Percentiles rank a stretch among this genome's conserved stretches.
phyloP scores from a whole-genome alignment of 1,140 invertebrate genomes.

The Kradibia gibbosae region DNA sequence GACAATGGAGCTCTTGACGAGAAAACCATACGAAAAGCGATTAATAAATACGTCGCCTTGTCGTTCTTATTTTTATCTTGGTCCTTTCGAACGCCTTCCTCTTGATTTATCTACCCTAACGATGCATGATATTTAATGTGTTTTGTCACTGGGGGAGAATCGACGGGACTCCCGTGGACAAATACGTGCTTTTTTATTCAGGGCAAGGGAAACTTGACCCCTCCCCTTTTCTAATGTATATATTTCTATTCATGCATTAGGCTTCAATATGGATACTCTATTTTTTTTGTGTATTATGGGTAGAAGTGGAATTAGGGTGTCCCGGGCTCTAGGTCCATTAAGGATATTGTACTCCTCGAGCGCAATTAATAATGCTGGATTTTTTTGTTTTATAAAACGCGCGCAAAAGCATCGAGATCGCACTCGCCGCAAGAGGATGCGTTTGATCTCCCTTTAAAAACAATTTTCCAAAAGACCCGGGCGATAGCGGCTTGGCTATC shows the following conservation, averaged over 20 bases:
- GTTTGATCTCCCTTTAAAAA: too few relatives aligned
- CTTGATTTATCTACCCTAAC: background rate
- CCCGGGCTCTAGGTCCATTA: too few relatives aligned
- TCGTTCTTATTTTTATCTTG: background rate
- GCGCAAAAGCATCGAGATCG: too few relatives aligned
- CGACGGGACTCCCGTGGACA: background rate
- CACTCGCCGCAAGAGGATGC: too few relatives aligned
- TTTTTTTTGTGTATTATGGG: too few relatives aligned
- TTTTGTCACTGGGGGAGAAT: background rate
- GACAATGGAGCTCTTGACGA: background rate
- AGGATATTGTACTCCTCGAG: too few relatives aligned
- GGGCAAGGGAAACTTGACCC: background rate
- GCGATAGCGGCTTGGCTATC: too few relatives aligned
- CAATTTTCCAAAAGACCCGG: too few relatives aligned
- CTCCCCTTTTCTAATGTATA: background rate
- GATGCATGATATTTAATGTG: background rate
- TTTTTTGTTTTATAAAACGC: too few relatives aligned
- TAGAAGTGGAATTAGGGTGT: too few relatives aligned
- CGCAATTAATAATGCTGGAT: too few relatives aligned
- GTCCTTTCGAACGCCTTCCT: background rate
- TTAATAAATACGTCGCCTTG: background rate
- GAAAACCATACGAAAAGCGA: slow-evolving; percentile 10
- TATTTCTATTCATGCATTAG: slow-evolving; percentile 12
- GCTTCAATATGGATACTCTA: too few relatives aligned
- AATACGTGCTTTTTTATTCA: slow-evolving; percentile 1